A percentile compares a stretch with the other conserved stretches of the same genome.
phyloP scores from a whole-genome alignment of 2,797 vertebrate genomes.

The Leptodactylus fallax region DNA sequence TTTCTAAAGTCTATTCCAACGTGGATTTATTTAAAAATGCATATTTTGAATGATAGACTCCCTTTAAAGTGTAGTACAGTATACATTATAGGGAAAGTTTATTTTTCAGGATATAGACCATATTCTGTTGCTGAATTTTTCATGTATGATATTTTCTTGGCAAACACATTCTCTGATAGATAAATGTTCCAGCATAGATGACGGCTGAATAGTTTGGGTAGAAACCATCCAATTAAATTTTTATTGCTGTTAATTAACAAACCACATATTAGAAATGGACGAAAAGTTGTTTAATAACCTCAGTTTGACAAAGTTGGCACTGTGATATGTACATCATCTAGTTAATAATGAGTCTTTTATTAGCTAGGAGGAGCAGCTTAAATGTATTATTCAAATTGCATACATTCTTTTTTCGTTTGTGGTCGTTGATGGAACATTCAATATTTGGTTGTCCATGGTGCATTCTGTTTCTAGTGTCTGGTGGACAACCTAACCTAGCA shows the following conservation, averaged over 20 bases:
- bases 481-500: not conserved
- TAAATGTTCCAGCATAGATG: not conserved
- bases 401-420: not conserved
- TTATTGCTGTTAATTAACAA: constrained; percentile 72
- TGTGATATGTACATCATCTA: not conserved
- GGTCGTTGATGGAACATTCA: not conserved
- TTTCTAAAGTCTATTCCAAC: no score
- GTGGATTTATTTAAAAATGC: no score
- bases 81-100: no score
- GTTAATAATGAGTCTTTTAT: not conserved
- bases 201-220: constrained; percentile 60
- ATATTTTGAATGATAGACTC: no score
- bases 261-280: constrained; percentile 67
- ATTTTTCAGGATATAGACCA: no score
- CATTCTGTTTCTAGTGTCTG: not conserved
- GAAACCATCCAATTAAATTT: constrained; percentile 68
- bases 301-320: constrained; percentile 74
- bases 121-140: not conserved
- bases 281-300: constrained; percentile 69
- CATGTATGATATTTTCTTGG: not conserved
- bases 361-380: not conserved
- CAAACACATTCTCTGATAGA: not conserved
- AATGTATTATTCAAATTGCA: not conserved
- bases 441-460: not conserved
- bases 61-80: no score